Percentiles rank a stretch among this genome's conserved stretches.
These are phyloP conservation scores for Aspidoscelis tigris DNA, from an alignment of 2,113 vertebrate genomes.

Conservation along the genomic window DNA sequence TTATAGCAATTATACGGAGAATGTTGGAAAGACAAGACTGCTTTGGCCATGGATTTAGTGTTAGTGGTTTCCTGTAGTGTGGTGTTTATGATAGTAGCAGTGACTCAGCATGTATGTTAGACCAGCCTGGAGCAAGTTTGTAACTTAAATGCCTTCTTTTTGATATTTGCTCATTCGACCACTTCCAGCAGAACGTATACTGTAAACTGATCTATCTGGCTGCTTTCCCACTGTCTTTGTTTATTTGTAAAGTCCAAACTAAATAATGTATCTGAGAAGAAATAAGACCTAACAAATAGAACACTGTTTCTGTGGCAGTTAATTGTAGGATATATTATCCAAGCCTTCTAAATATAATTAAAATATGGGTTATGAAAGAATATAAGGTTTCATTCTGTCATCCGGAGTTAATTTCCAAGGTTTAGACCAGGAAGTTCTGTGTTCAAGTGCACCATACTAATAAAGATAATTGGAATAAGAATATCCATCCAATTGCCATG, in stretches of 20 bases:
- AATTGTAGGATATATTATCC: background rate
- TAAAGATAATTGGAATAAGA: too few relatives aligned
- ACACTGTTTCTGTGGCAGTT: background rate
- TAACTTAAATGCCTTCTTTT: conserved; percentile 60
- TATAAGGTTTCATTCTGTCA: background rate
- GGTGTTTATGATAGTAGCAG: conserved; percentile 61
- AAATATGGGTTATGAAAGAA: background rate
- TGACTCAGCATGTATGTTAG: conserved; percentile 65
- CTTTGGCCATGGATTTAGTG: conserved; percentile 54
- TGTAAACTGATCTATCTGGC: conserved; percentile 55
- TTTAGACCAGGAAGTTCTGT: background rate
- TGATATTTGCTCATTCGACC: conserved; percentile 58
- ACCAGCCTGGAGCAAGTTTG: conserved; percentile 60
- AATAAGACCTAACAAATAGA: background rate
- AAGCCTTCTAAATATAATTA: background rate
- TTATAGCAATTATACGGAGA: conserved; percentile 65
- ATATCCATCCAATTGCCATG: too few relatives aligned
- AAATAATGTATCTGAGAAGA: conserved; percentile 18
- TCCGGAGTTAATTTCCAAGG: background rate
- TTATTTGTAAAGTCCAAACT: conserved; percentile 34
- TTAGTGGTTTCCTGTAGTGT: conserved; percentile 67
- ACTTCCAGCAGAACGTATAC: conserved; percentile 57
- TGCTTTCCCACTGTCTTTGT: conserved; percentile 39
- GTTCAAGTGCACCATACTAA: background rate
- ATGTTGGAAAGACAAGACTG: conserved; percentile 57